Percentiles rank a stretch among this genome's conserved stretches.
These are phyloP conservation scores for Drosophila multiciliata DNA, from an alignment of 2,888 invertebrate genomes.

Conservation along the genomic window DNA sequence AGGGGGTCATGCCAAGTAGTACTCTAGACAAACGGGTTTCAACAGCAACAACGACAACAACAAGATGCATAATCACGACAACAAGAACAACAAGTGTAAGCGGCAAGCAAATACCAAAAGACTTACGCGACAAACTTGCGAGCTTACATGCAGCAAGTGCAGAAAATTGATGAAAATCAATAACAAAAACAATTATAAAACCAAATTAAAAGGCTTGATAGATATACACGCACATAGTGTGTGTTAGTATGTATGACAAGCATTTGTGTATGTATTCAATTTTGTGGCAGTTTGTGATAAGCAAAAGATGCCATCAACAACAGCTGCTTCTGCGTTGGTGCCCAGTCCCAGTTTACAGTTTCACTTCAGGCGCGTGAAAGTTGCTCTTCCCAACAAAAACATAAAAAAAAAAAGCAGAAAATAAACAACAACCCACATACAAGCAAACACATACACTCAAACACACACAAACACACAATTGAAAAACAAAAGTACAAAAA, in stretches of 20 bases:
- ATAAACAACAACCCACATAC: conserved; percentile 16
- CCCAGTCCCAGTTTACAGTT: conserved; percentile 66
- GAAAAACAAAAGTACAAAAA: conserved; percentile 38
- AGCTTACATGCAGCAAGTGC: conserved; percentile 28
- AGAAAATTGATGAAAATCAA: conserved; percentile 13
- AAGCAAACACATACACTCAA: conserved; percentile 14
- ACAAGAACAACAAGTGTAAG: conserved; percentile 30
- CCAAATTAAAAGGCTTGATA: neutral
- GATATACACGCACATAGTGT: neutral
- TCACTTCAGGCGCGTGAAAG: conserved; percentile 77
- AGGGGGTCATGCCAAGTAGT: conserved; percentile 23
- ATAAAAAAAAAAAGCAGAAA: conserved; percentile 24
- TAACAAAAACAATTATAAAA: conserved; percentile 5
- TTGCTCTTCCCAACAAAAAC: conserved; percentile 60
- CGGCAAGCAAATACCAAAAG: conserved; percentile 55
- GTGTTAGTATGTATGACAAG: neutral
- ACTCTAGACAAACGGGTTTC: conserved; percentile 56
- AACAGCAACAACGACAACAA: conserved; percentile 10
- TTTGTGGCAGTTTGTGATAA: conserved; percentile 35
- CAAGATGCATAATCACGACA: conserved; percentile 56
- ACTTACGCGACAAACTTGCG: conserved; percentile 64
- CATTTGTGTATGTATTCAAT: conserved; percentile 24
- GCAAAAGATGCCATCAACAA: conserved; percentile 12
- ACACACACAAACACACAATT: conserved; percentile 12
- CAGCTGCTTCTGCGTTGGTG: conserved; percentile 32